Percentiles rank a stretch among this genome's conserved stretches.
Evolutionary conservation across 2,888 invertebrate genomes (phyloP).

Genomic region (Lasioglossum pauxillum): DNA sequence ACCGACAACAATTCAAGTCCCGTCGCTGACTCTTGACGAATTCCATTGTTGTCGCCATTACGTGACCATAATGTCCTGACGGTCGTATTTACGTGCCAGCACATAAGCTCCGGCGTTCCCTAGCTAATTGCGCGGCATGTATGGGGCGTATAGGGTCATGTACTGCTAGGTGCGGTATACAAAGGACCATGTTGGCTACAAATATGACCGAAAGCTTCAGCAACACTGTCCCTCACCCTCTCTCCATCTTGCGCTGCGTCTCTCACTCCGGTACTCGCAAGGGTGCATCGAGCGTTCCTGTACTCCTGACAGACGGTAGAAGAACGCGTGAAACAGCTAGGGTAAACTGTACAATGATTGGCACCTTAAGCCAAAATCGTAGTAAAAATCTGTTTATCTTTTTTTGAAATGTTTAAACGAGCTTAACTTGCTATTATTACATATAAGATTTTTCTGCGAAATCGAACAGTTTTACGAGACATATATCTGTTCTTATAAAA

Average conservation of each 20-base stretch:
- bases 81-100: constrained; percentile 16
- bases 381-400: too few species aligned
- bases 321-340: too few species aligned
- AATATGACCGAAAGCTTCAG: constrained; percentile 47
- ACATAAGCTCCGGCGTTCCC: constrained; percentile 27
- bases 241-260: background rate
- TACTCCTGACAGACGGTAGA: too few species aligned
- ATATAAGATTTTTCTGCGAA: too few species aligned
- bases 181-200: constrained; percentile 33
- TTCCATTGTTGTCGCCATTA: constrained; percentile 41
- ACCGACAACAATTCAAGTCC: background rate
- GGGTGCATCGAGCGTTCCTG: constrained; percentile 20
- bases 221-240: background rate
- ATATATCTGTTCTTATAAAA: too few species aligned
- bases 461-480: too few species aligned
- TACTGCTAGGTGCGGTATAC: constrained; percentile 35
- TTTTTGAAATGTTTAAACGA: too few species aligned
- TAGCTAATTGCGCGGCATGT: constrained; percentile 43
- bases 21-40: constrained; percentile 36
- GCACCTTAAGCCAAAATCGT: too few species aligned
- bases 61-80: constrained; percentile 46
- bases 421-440: too few species aligned
- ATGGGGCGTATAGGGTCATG: constrained; percentile 17
- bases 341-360: too few species aligned
- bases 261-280: background rate